Evolutionary conservation across 2,797 vertebrate genomes (phyloP).

Genomic region (Ambastaia sidthimunki): DNA sequence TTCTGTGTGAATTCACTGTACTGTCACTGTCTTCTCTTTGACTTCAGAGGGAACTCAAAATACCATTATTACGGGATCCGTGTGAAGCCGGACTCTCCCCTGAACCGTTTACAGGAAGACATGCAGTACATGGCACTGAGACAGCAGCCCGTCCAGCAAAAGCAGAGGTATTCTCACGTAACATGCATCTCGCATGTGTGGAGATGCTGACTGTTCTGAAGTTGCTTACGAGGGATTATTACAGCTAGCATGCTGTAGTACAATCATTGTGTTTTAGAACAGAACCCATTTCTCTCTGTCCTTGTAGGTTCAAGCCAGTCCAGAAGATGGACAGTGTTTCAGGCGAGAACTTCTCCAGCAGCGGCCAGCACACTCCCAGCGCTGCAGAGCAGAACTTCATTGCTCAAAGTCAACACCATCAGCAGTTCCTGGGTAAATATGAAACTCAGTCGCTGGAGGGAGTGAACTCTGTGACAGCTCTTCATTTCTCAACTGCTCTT

Average conservation of each 20-base stretch:
- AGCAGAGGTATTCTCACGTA: conserved; percentile 84
- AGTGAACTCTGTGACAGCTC: background rate
- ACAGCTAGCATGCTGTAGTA: background rate
- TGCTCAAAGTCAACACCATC: conserved; percentile 95
- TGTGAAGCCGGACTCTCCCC: conserved; percentile 93
- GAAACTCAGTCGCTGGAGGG: background rate
- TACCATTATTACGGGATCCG: conserved; percentile 98
- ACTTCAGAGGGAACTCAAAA: conserved; percentile 92
- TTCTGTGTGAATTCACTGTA: background rate
- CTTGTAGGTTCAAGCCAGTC: conserved; percentile 87
- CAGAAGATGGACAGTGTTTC: conserved; percentile 87
- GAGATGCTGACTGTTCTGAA: no score
- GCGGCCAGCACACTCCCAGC: conserved; percentile 77
- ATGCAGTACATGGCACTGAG: conserved; percentile 97
- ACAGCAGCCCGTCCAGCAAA: conserved; percentile 95
- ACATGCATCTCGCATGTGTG: no score
- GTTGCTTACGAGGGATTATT: no score
- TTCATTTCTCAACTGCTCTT: background rate
- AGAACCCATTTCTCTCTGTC: background rate
- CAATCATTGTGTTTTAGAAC: no score
- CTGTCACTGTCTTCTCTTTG: background rate
- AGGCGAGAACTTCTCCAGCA: conserved; percentile 82
- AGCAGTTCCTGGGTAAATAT: conserved; percentile 91
- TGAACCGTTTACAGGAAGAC: conserved; percentile 96
- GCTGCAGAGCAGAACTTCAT: conserved; percentile 89